Percentiles rank a stretch among this genome's conserved stretches.
phyloP scores from a whole-genome alignment of 2,797 vertebrate genomes.

The Aldrovandia affinis region DNA sequence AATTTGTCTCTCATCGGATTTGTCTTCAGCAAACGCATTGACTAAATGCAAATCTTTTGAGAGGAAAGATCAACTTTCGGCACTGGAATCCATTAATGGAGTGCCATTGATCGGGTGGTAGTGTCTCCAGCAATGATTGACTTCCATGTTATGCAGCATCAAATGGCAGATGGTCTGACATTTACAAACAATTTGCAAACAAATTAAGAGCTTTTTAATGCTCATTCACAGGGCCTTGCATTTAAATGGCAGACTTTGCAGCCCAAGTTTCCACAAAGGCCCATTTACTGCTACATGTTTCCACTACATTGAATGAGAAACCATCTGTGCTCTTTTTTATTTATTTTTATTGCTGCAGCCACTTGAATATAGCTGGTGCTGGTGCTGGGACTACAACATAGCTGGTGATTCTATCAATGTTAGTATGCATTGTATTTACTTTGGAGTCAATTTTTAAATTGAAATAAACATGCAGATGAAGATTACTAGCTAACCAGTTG shows the following conservation, averaged over 20 bases:
- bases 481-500: too few relatives aligned
- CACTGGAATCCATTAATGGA: not conserved
- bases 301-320: not conserved
- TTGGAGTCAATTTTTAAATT: too few relatives aligned
- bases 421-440: too few relatives aligned
- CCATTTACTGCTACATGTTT: not conserved
- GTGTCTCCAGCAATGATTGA: slow-evolving; percentile 2
- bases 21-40: not conserved
- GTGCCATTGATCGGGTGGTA: not conserved
- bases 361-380: not conserved
- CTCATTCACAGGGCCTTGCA: not conserved
- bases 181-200: slow-evolving; percentile 21
- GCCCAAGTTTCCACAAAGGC: not conserved
- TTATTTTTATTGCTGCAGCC: not conserved
- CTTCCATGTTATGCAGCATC: not conserved
- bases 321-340: not conserved
- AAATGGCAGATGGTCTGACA: not conserved
- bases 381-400: too few relatives aligned
- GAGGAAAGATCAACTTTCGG: not conserved
- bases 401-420: too few relatives aligned
- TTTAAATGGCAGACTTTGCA: not conserved
- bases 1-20: not conserved
- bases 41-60: not conserved
- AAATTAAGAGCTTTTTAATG: not conserved
- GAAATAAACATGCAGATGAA: too few relatives aligned